Evolutionary conservation across 2,113 vertebrate species (phyloP).

Genomic region (Bucco capensis): DNA sequence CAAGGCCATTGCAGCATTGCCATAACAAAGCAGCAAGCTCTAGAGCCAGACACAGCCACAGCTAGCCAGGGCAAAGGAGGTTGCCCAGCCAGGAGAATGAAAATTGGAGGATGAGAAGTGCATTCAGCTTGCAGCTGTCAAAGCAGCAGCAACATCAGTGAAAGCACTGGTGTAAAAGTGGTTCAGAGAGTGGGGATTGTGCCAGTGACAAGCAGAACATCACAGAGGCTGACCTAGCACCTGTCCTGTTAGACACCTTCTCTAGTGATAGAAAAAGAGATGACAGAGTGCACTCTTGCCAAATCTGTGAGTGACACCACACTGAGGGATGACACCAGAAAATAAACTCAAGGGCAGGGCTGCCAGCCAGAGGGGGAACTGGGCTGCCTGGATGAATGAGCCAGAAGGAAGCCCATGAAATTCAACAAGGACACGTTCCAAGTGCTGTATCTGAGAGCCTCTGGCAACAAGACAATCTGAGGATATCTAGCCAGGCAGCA

Average conservation of each 20-base stretch:
- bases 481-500: background rate
- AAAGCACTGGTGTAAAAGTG: no score
- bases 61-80: background rate
- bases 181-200: background rate
- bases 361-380: background rate
- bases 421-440: background rate
- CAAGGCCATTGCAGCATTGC: background rate
- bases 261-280: background rate
- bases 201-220: background rate
- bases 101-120: no score
- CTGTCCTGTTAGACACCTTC: background rate
- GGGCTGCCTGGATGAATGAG: background rate
- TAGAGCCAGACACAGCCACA: background rate
- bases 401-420: background rate
- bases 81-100: background rate
- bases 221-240: no score
- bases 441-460: background rate
- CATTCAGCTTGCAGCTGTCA: background rate
- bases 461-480: background rate
- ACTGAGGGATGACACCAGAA: rapidly evolving
- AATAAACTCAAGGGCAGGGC: background rate
- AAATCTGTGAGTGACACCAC: background rate
- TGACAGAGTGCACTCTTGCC: background rate
- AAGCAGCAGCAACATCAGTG: background rate
- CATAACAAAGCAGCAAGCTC: background rate